Base-by-base conservation (phyloP, 2,797 vertebrate genomes). In the Pempheris klunzingeri region DNA sequence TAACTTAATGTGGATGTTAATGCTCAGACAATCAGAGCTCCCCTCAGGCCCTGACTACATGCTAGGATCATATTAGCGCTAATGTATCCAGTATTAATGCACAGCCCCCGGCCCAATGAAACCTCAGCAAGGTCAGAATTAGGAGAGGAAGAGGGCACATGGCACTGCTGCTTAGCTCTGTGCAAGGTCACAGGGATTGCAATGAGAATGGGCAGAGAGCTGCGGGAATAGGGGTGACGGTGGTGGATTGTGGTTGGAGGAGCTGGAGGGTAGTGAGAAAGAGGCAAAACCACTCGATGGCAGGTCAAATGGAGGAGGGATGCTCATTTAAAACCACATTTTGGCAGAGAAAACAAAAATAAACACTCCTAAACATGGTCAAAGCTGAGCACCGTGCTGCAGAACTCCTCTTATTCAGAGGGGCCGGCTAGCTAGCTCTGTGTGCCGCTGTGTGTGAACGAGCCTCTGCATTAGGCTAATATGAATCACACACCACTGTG, bases 21-120 rank as follows among this genome's bases (percentile, higher is more conserved):
- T 92, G 90, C 87, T 86, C 86, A 88, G 88, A 92, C 91, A 93
- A 94, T 94, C 93, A 91, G 82, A 88, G 77, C 71, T 77, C 72
- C 90, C 92, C 93, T 84, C 83, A 80, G 92, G 93, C 91, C 61
- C 66, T 41, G 62, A 80, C 86, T 89, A 90, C 93, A 94, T 88
- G 87, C 88, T 89, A 92, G 84, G 88, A 93, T 93, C 92, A 92
- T 93, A 95, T 94, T 93, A 92, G 86, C 46, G 39, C 84, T 92
- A 92, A 94, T 93, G 90, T 88, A 84, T 89, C 83, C 83, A 82
- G 83, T 86, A 92, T 92, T 92, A 93, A 92, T 90, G 88, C 83
- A 47, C 88, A 81, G 71, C 85, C 84, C 63, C 28, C 26, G 70
- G 74, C 73, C 63, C 65, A 49, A 2, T 55, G 57, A 77, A 86